Evolutionary conservation across 2,797 vertebrate species (phyloP).

Genomic region (Gymnothorax reevesii): DNA sequence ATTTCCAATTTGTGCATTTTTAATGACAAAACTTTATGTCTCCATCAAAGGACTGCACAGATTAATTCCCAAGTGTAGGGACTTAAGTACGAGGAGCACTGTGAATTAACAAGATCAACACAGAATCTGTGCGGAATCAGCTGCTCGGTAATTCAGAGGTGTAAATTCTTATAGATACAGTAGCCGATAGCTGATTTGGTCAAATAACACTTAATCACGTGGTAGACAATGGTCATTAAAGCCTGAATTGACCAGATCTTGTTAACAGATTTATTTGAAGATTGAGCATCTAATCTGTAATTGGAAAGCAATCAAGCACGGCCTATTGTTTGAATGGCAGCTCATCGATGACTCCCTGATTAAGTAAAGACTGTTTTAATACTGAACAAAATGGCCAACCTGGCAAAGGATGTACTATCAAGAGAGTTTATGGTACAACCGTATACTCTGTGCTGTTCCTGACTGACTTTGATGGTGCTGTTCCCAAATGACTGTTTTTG

Average conservation of each 20-base stretch:
- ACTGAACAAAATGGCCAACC: not conserved
- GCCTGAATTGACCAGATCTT: conserved; percentile 66
- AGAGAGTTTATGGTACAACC: not conserved
- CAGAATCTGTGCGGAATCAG: not conserved
- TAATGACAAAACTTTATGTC: not conserved
- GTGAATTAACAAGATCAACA: not conserved
- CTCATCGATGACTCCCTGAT: conserved; percentile 63
- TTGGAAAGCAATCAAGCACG: conserved; percentile 70
- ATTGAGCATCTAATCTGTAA: conserved; percentile 64
- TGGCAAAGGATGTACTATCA: not conserved
- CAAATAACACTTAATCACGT: conserved; percentile 61
- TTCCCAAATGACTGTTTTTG: not conserved
- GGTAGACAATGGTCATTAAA: conserved; percentile 57
- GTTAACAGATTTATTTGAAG: conserved; percentile 64
- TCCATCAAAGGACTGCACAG: not conserved
- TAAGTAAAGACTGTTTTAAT: conserved; percentile 48
- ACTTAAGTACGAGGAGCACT: not conserved
- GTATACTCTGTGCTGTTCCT: not conserved
- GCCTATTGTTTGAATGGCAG: conserved; percentile 64
- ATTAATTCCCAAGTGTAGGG: not conserved
- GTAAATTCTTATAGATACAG: conserved; percentile 40
- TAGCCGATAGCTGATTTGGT: conserved; percentile 66
- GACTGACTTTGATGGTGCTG: not conserved
- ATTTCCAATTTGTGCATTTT: not conserved
- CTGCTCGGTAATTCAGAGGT: conserved; percentile 8